Conservation (phyloP, 2,113 vertebrate genomes). For the Sigmodon hispidus region DNA sequence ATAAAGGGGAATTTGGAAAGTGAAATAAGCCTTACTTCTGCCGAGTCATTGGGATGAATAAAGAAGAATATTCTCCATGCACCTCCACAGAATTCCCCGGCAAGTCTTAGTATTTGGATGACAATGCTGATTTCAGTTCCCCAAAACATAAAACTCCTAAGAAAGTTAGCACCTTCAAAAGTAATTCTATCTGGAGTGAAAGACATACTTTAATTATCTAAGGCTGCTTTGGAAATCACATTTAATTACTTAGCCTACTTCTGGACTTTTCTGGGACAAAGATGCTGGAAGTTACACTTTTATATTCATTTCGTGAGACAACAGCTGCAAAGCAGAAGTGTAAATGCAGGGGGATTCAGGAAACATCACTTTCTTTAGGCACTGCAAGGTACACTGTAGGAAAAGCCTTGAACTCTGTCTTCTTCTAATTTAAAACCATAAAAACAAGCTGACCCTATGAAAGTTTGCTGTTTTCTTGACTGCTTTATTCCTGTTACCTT, state of each 20-base stretch:
- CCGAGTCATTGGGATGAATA: neutral
- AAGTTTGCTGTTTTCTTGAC: neutral
- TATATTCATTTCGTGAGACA: neutral
- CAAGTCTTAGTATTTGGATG: neutral
- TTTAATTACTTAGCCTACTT: neutral
- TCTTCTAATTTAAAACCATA: neutral
- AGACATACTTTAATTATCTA: neutral
- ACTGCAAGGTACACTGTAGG: neutral
- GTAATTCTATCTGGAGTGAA: slow-evolving; percentile 1
- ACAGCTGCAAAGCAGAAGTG: neutral
- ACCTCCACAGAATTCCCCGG: neutral
- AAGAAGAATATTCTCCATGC: neutral
- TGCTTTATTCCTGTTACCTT: neutral
- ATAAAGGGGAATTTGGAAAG: neutral
- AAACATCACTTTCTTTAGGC: neutral
- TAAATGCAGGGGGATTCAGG: neutral
- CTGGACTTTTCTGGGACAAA: neutral
- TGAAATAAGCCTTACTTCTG: neutral
- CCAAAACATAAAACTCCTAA: slow-evolving; percentile 51
- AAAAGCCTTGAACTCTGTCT: neutral
- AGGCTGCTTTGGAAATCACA: neutral
- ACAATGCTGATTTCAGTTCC: slow-evolving; percentile 62
- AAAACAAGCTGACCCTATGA: neutral
- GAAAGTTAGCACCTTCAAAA: neutral
- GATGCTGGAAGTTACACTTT: neutral